Percentiles rank a stretch among this genome's conserved stretches.
Conservation (phyloP, 1,140 invertebrate species). For the Chrysomallon squamiferum region DNA sequence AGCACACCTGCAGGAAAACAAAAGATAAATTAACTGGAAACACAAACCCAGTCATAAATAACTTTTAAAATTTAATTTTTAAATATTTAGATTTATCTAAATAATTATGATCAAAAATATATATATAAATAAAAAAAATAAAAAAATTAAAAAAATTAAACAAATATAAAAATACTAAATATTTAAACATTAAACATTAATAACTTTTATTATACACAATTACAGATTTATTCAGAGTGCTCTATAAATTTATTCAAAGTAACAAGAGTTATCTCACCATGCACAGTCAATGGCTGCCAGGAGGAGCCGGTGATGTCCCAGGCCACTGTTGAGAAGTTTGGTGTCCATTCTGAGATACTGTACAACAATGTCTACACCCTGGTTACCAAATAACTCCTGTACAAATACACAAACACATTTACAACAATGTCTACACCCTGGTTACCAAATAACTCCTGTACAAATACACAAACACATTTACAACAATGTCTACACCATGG, state of each 20-base stretch:
- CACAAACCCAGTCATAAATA: no score
- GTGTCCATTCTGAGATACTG: slow-evolving; percentile 57
- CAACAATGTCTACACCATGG: slow-evolving; percentile 41
- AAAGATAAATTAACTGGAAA: no score
- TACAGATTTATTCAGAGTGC: no score
- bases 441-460: slow-evolving; percentile 60
- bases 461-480: slow-evolving; percentile 11
- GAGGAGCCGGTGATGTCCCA: slow-evolving; percentile 61
- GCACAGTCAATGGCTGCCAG: slow-evolving; percentile 59
- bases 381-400: slow-evolving; percentile 60
- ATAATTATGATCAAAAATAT: no score
- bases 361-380: slow-evolving; percentile 58
- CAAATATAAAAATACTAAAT: no score
- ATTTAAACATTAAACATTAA: no score
- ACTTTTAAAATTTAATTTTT: no score
- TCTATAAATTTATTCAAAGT: no score
- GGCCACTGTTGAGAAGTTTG: slow-evolving; percentile 54
- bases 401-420: slow-evolving; percentile 11
- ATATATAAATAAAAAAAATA: no score
- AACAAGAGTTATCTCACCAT: slow-evolving; percentile 50
- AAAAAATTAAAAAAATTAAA: no score
- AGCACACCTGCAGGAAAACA: slow-evolving; percentile 48
- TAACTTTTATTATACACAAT: no score
- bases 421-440: slow-evolving; percentile 41
- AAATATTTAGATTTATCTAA: no score